A percentile compares a stretch with the other conserved stretches of the same genome.
These are phyloP conservation scores for Vanessa cardui DNA, from an alignment of 2,888 invertebrate species.

Conservation along the genomic window DNA sequence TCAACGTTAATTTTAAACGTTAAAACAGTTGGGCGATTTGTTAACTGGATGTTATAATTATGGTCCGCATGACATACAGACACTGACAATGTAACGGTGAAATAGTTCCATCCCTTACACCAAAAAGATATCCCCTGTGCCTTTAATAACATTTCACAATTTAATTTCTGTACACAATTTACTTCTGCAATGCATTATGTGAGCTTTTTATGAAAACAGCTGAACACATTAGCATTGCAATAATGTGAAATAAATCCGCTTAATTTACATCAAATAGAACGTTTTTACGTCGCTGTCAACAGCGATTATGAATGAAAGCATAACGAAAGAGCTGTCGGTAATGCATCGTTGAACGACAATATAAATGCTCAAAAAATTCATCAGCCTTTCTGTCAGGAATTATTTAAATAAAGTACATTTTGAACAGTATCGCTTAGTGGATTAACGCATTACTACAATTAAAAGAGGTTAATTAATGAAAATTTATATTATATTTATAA, in stretches of 20 bases:
- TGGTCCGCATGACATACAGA: too few relatives aligned
- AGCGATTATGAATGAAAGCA: constrained; percentile 21
- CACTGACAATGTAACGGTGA: too few relatives aligned
- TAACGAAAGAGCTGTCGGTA: constrained; percentile 21
- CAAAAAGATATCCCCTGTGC: too few relatives aligned
- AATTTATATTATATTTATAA: neutral
- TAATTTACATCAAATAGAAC: neutral
- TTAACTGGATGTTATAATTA: too few relatives aligned
- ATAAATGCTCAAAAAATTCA: constrained; percentile 7
- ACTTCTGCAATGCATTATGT: too few relatives aligned
- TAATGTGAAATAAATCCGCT: constrained; percentile 5
- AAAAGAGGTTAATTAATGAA: neutral
- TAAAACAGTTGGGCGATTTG: too few relatives aligned
- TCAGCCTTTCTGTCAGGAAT: neutral
- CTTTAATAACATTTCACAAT: too few relatives aligned
- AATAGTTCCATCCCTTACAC: too few relatives aligned
- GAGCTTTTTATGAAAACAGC: too few relatives aligned
- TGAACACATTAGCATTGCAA: too few relatives aligned
- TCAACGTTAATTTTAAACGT: too few relatives aligned
- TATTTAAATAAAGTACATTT: constrained; percentile 14
- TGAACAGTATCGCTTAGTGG: constrained; percentile 4
- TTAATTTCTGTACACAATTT: too few relatives aligned
- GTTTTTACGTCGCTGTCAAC: constrained; percentile 17
- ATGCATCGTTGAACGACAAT: constrained; percentile 22
- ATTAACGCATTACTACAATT: constrained; percentile 7